Conservation (phyloP, 2,113 vertebrate species). For the Campylorhamphus procurvoides region DNA sequence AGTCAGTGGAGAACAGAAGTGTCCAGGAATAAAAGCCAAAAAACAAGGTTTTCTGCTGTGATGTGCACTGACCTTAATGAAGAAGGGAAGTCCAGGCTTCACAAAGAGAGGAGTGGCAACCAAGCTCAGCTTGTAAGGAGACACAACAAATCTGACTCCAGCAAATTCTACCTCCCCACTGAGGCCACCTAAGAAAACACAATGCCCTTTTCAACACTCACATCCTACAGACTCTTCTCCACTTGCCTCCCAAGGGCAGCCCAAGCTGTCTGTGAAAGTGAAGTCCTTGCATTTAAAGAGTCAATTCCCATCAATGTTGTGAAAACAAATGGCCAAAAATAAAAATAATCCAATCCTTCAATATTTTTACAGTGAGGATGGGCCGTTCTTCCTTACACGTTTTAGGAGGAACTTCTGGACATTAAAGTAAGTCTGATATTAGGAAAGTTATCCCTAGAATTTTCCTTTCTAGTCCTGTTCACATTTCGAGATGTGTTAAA, state of each 20-base stretch:
- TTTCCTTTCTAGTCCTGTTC: not conserved
- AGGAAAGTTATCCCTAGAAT: not conserved
- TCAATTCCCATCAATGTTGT: not conserved
- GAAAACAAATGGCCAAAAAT: not conserved
- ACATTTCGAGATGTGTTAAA: not conserved
- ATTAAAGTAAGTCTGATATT: not conserved
- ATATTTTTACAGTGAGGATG: not conserved
- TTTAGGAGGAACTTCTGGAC: not conserved
- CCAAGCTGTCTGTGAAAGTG: not conserved
- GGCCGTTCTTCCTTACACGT: not conserved
- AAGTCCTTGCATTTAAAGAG: not conserved
- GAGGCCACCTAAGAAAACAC: constrained; percentile 83
- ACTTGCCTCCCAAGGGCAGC: not conserved
- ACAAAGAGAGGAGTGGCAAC: constrained; percentile 90
- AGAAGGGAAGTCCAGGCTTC: constrained; percentile 91
- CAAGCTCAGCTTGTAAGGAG: constrained; percentile 86
- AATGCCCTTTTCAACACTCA: not conserved
- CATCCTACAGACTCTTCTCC: not conserved
- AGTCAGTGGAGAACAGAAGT: not conserved
- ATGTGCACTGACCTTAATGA: constrained; percentile 80
- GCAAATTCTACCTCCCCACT: constrained; percentile 84
- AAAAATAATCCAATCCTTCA: not conserved
- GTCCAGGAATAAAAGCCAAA: rapidly evolving
- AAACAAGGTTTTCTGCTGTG: not conserved
- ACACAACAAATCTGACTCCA: constrained; percentile 80